A percentile compares a stretch with the other conserved stretches of the same genome.
Conservation (phyloP, 64 coral and sea anemone species). For the Hydrozoanthus tunicans region DNA sequence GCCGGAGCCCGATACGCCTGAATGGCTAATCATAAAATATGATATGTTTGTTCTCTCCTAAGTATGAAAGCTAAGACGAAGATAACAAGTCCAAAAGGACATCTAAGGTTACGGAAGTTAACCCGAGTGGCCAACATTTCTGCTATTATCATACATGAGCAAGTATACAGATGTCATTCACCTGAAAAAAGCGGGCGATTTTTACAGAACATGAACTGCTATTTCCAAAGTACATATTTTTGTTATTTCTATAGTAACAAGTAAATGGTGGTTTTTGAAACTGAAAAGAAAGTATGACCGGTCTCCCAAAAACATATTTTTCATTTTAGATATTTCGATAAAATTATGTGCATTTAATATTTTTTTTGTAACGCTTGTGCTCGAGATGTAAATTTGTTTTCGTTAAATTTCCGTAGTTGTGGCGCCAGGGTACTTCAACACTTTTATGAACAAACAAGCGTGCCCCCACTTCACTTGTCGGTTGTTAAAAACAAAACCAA, state of each 20-base stretch:
- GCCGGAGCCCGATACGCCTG: background rate
- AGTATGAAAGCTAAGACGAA: background rate
- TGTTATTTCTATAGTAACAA: too few species aligned
- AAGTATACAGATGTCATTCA: background rate
- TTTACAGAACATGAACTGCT: too few species aligned
- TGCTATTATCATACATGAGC: background rate
- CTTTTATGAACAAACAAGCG: background rate
- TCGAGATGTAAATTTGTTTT: constrained; percentile 40
- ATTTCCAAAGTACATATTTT: too few species aligned
- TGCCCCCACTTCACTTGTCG: background rate
- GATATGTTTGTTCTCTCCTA: background rate
- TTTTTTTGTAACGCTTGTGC: background rate
- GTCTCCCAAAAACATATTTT: too few species aligned
- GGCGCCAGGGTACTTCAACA: constrained; percentile 15
- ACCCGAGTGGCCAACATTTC: background rate
- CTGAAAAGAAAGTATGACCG: too few species aligned
- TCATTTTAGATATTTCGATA: too few species aligned
- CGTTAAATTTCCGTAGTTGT: background rate
- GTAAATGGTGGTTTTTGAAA: too few species aligned
- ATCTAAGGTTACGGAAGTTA: background rate
- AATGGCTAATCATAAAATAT: background rate
- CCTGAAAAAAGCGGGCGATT: background rate
- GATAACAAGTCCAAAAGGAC: background rate
- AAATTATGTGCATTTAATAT: background rate
- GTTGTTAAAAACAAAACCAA: background rate